phyloP scores from a whole-genome alignment of 2,888 invertebrate species.

The Campoletis raptor region DNA sequence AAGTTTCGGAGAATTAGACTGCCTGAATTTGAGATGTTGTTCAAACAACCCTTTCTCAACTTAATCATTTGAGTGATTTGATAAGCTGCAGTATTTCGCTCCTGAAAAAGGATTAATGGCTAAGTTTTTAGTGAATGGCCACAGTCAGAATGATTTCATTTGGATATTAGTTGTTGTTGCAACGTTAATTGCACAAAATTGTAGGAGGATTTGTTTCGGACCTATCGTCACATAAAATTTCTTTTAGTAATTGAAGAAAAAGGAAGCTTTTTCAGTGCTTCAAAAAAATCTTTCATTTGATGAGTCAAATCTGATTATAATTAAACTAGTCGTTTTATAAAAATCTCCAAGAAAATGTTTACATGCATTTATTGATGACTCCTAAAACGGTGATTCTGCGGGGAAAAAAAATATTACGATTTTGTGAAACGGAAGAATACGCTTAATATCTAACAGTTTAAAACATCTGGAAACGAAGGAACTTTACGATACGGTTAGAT shows the following conservation, averaged over 20 bases:
- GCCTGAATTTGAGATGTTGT: conserved; percentile 80
- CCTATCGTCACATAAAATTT: neutral
- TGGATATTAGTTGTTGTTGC: neutral
- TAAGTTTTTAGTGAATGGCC: conserved; percentile 80
- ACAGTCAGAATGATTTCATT: neutral
- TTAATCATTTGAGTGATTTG: conserved; percentile 85
- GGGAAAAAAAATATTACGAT: neutral
- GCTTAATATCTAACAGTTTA: conserved; percentile 18
- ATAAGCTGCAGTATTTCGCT: conserved; percentile 74
- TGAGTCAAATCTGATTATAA: neutral
- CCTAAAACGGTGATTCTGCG: neutral
- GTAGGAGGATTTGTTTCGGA: neutral
- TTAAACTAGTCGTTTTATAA: neutral
- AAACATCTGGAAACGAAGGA: conserved; percentile 33
- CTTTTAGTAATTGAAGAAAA: neutral
- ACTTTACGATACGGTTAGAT: conserved; percentile 54
- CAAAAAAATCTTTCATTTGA: neutral
- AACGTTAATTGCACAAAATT: neutral
- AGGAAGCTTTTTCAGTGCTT: neutral
- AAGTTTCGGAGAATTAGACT: conserved; percentile 78
- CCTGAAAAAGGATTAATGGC: conserved; percentile 68
- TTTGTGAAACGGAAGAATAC: conserved; percentile 1
- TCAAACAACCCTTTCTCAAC: conserved; percentile 84
- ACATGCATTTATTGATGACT: neutral
- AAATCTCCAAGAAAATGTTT: neutral